Percentiles rank a stretch among this genome's conserved stretches.
These are phyloP conservation scores for Regulus satrapa DNA, from an alignment of 2,113 vertebrate genomes.

Conservation along the genomic window DNA sequence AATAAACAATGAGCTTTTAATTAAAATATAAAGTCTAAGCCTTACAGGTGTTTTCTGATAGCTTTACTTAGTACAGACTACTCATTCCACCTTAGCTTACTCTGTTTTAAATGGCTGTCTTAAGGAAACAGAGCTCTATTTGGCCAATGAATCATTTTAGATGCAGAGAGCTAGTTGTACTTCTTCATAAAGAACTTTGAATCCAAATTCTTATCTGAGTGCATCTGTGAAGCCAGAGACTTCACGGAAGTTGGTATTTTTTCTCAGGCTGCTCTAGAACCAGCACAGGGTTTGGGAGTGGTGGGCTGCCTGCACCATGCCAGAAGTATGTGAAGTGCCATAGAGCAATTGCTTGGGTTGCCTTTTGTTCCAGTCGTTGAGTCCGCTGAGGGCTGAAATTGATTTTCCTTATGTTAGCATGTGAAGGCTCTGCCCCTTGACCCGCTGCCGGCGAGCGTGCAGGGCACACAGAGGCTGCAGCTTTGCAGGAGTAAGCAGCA, in stretches of 20 bases:
- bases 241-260: neutral
- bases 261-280: conserved; percentile 13
- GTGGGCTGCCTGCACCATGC: conserved; percentile 48
- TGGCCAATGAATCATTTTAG: neutral
- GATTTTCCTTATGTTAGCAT: conserved; percentile 67
- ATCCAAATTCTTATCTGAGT: neutral
- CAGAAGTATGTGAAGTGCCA: conserved; percentile 47
- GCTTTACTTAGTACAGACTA: neutral
- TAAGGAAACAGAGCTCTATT: neutral
- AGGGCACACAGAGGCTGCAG: conserved; percentile 50
- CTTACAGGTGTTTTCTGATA: neutral
- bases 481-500: conserved; percentile 36
- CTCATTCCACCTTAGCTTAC: neutral
- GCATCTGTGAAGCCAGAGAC: neutral
- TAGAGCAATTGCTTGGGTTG: conserved; percentile 63
- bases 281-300: neutral
- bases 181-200: neutral
- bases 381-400: conserved; percentile 69
- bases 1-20: neutral
- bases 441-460: neutral
- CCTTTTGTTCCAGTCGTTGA: conserved; percentile 52
- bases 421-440: conserved; percentile 51
- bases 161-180: neutral
- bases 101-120: neutral
- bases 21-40: neutral